These are phyloP conservation scores for Esperia sulphurella DNA, from an alignment of 2,888 invertebrate genomes.

Conservation along the genomic window DNA sequence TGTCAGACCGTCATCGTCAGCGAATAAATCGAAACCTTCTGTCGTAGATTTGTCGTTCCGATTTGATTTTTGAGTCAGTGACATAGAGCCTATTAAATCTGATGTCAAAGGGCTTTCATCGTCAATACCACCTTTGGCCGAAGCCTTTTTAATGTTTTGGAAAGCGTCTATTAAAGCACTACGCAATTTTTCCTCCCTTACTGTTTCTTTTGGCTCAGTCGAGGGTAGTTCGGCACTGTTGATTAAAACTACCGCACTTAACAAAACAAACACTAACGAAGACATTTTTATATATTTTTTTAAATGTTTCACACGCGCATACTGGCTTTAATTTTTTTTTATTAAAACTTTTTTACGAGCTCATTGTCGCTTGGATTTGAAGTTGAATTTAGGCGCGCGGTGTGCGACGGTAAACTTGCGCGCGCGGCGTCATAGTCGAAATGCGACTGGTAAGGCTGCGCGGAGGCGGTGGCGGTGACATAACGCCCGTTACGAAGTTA, in stretches of 20 bases:
- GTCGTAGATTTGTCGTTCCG: conserved; percentile 42
- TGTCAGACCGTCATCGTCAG: conserved; percentile 63
- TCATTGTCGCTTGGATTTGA: conserved; percentile 18
- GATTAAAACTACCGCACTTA: conserved; percentile 50
- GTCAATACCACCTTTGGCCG: conserved; percentile 58
- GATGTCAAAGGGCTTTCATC: conserved; percentile 45
- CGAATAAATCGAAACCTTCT: conserved; percentile 56
- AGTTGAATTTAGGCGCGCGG: conserved; percentile 16
- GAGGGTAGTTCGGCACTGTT: conserved; percentile 42
- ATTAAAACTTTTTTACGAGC: background rate
- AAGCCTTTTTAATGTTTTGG: conserved; percentile 67
- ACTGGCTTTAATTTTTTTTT: conserved; percentile 19
- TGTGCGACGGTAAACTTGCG: conserved; percentile 35
- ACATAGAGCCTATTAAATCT: conserved; percentile 57
- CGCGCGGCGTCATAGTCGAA: conserved; percentile 64
- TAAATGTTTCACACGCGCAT: conserved; percentile 47
- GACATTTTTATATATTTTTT: conserved; percentile 45
- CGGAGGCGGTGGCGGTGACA: conserved; percentile 50
- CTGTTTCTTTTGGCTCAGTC: conserved; percentile 48
- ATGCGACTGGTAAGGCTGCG: conserved; percentile 45
- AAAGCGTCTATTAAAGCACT: conserved; percentile 70
- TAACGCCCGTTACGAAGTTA: conserved; percentile 64
- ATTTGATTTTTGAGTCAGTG: conserved; percentile 29
- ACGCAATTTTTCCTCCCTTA: conserved; percentile 62
- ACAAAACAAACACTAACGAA: conserved; percentile 51